phyloP scores from a whole-genome alignment of 2,113 vertebrate species.

The Boleophthalmus pectinirostris region DNA sequence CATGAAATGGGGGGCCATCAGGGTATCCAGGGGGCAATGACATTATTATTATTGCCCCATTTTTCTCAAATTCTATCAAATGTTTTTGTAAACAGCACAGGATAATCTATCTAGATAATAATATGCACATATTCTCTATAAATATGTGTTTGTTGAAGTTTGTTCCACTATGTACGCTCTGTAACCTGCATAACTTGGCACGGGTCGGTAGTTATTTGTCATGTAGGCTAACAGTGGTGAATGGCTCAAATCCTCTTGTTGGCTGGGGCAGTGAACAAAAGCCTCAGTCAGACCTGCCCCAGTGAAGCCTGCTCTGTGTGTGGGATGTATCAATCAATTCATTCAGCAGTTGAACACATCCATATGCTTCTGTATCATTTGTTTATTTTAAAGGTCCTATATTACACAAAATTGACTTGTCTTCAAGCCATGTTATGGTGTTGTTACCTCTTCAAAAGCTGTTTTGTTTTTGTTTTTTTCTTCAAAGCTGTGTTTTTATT shows the following conservation, averaged over 20 bases:
- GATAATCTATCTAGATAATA: neutral
- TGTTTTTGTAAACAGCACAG: neutral
- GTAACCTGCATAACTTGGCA: conserved; percentile 28
- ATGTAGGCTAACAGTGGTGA: conserved; percentile 14
- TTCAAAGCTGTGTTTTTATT: no score
- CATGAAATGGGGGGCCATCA: neutral
- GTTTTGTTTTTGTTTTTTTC: no score
- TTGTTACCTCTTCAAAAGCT: no score
- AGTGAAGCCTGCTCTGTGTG: conserved; percentile 38
- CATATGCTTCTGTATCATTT: neutral
- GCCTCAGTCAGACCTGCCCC: conserved; percentile 58
- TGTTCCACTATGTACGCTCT: neutral
- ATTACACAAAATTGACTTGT: no score
- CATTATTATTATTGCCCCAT: neutral
- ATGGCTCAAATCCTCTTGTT: conserved; percentile 33
- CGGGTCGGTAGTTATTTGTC: conserved; percentile 32
- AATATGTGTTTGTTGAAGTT: neutral
- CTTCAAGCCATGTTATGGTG: no score
- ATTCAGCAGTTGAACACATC: conserved; percentile 38
- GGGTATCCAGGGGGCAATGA: neutral
- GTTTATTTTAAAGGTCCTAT: no score
- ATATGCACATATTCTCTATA: neutral
- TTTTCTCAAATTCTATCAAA: neutral
- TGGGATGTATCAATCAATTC: conserved; percentile 42
- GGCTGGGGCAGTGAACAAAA: conserved; percentile 58